These are phyloP conservation scores for Meloidogyne chitwoodi DNA, from an alignment of 1,140 invertebrate genomes.

Conservation along the genomic window DNA sequence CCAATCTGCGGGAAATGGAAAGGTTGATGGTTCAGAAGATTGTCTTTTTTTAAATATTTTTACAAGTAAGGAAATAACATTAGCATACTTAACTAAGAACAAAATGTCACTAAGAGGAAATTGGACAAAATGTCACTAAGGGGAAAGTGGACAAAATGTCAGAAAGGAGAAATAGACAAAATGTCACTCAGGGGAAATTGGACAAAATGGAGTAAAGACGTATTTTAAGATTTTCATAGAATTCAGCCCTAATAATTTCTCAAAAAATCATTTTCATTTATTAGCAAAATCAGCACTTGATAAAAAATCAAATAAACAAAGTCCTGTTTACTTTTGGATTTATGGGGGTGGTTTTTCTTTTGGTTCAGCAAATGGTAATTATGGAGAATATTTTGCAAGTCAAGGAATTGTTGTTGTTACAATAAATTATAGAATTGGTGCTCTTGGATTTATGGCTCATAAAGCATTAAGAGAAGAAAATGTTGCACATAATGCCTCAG, in stretches of 20 bases:
- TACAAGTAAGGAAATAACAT: constrained; percentile 54
- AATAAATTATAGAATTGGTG: constrained; percentile 22
- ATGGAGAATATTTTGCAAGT: not conserved
- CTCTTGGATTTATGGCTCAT: constrained; percentile 36
- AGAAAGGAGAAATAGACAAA: too few relatives aligned
- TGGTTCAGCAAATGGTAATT: constrained; percentile 62
- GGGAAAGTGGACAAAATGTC: too few relatives aligned
- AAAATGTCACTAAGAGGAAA: too few relatives aligned
- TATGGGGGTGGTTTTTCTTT: constrained; percentile 66
- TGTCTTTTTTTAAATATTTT: constrained; percentile 89
- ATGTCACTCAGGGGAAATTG: too few relatives aligned
- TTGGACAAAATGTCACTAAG: too few relatives aligned
- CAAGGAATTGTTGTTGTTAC: constrained; percentile 16
- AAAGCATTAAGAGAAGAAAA: not conserved
- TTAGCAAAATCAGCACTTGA: not conserved
- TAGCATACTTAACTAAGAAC: too few relatives aligned
- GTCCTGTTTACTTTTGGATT: constrained; percentile 74
- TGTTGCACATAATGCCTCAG: not conserved
- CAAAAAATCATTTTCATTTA: not conserved
- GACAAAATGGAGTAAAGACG: too few relatives aligned
- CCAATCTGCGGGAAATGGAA: not conserved
- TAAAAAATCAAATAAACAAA: constrained; percentile 64
- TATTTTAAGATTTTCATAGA: too few relatives aligned
- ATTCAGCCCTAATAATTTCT: too few relatives aligned
- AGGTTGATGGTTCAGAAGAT: constrained; percentile 70